A percentile compares a stretch with the other conserved stretches of the same genome.
Evolutionary conservation across 2,888 invertebrate species (phyloP).

Genomic region (Exocentrus adspersus): DNA sequence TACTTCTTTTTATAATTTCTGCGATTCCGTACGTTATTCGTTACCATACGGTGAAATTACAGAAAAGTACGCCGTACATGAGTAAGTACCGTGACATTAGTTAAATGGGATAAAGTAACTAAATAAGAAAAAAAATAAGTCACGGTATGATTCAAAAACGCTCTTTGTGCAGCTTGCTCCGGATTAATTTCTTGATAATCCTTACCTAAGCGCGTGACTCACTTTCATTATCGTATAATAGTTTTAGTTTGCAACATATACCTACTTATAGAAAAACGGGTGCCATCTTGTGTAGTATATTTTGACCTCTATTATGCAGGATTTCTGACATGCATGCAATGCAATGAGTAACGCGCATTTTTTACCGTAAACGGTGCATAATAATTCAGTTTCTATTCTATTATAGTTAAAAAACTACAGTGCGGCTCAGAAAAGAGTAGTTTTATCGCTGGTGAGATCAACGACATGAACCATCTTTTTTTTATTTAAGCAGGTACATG

Average conservation of each 20-base stretch:
- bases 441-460: too few relatives aligned
- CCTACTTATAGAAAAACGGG: constrained; percentile 5
- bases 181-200: constrained; percentile 19
- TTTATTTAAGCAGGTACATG: background rate
- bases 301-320: constrained; percentile 20
- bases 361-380: background rate
- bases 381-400: background rate
- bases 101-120: background rate
- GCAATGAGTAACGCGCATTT: background rate
- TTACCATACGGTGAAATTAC: background rate
- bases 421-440: too few relatives aligned
- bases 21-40: background rate
- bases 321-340: background rate
- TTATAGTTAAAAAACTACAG: background rate
- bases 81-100: background rate
- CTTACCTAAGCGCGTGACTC: constrained; percentile 15
- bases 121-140: constrained; percentile 9
- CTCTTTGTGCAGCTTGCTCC: constrained; percentile 5
- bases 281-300: constrained; percentile 9
- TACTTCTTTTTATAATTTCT: background rate
- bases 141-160: constrained; percentile 15
- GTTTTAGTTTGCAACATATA: constrained; percentile 5
- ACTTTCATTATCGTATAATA: constrained; percentile 17
- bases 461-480: too few relatives aligned
- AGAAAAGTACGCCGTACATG: background rate